A percentile compares a stretch with the other conserved stretches of the same genome.
These are phyloP conservation scores for Eudorcas thomsonii DNA, from an alignment of 2,113 vertebrate genomes.

Conservation along the genomic window DNA sequence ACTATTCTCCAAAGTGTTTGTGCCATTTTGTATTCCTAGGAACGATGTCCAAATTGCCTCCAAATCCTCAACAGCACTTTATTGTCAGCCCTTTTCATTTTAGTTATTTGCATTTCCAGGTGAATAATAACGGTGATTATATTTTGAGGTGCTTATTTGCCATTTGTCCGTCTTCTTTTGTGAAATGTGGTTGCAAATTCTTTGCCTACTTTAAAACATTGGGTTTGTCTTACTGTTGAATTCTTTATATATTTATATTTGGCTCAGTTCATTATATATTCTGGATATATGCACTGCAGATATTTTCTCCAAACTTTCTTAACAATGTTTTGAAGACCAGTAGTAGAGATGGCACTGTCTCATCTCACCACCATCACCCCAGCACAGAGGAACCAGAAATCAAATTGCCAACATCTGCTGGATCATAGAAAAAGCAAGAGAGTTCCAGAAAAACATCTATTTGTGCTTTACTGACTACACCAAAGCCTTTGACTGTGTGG, in stretches of 20 bases:
- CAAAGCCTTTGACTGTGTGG: not conserved
- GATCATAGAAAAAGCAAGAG: not conserved
- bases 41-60: not conserved
- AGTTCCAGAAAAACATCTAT: not conserved
- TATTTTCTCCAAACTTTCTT: not conserved
- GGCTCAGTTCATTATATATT: not conserved
- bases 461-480: not conserved
- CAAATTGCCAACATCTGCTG: not conserved
- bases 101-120: not conserved
- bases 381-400: not conserved
- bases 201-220: not conserved
- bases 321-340: not conserved
- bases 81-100: not conserved
- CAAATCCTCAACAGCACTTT: not conserved
- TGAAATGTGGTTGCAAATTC: not conserved
- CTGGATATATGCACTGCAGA: not conserved
- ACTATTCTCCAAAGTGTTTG: not conserved
- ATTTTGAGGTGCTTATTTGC: not conserved
- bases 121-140: not conserved
- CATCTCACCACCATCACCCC: not conserved
- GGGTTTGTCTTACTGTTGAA: not conserved
- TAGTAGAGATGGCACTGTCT: not conserved
- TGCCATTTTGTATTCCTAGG: not conserved
- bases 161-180: not conserved
- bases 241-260: not conserved